Evolutionary conservation across 2,888 invertebrate genomes (phyloP), one percentile per base, ranked within the genome.

Genomic region (Orthosia incerta): DNA sequence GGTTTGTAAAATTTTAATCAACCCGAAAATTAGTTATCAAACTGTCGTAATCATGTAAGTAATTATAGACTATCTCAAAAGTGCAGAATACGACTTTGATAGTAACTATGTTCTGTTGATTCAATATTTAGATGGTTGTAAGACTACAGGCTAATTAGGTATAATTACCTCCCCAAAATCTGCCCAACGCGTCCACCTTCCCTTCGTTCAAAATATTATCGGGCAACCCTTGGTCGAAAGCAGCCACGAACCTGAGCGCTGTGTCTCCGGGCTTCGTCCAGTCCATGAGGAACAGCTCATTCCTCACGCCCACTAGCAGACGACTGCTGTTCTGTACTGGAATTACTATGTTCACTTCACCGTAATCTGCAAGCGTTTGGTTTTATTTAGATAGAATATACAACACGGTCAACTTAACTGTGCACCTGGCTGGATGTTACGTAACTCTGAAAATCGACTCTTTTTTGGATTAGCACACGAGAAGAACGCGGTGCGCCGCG

Each of bases 181-280:
- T 91, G 23, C 97, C 97, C 16, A 87, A 85, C 0, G 95, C 86
- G 56, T 86, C 86, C 4, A 59, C 97, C 90, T 97, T 97, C 16
- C 97, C 97, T 89, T 97, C 97, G 82, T 97, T 97, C 79, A 97
- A 93, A 62, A 97, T 69, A 50, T 90, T 89, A 50, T 85, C 87
- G 0, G 90, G 89, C 18, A 74, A 73, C 1, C 86, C 87, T 31
- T 67, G 66, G 63, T 89, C 90, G 16, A 90, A 67, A 0, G 74
- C 76, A 0, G 87, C 82, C 11, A 90, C 31, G 15, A 85, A 84
- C 16, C 87, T 68, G 23, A 90, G 68, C 5, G 86, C 83, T 0
- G n/a, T 79, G 82, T 64, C 92, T 85, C 79, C 91, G 83, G 78
- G 31, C 48, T 75, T 75, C 1, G 76, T 45, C 96, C 96, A 95